Evolutionary conservation across 1,140 invertebrate species (phyloP).

Genomic region (Lethocerus indicus): DNA sequence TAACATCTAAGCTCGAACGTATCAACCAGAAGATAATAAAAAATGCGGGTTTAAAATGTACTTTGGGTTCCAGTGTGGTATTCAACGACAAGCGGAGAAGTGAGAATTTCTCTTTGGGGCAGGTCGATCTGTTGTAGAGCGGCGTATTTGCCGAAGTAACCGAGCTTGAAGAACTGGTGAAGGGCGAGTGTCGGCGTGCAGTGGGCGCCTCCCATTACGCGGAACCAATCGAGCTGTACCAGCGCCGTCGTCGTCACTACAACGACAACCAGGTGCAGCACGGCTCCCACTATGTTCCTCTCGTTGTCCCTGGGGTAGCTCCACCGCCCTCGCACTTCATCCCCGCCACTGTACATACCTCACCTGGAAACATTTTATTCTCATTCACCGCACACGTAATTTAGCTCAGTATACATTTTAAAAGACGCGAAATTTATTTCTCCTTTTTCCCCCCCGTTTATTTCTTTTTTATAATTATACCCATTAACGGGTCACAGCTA

Average conservation of each 20-base stretch:
- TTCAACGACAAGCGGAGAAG: conserved; percentile 5
- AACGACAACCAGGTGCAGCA: conserved; percentile 31
- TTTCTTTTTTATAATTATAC: too few relatives aligned
- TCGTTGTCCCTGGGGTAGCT: conserved; percentile 22
- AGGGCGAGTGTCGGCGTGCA: conserved; percentile 30
- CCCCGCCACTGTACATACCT: too few relatives aligned
- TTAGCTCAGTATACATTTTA: too few relatives aligned
- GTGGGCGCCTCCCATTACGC: conserved; percentile 27
- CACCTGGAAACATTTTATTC: too few relatives aligned
- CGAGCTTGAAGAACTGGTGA: conserved; percentile 26
- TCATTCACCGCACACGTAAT: too few relatives aligned
- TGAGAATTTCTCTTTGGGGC: conserved; percentile 5
- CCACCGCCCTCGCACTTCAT: conserved; percentile 13
- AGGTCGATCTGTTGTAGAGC: conserved; percentile 5
- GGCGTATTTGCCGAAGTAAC: conserved; percentile 14
- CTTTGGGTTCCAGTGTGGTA: conserved; percentile 12
- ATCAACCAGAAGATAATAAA: too few relatives aligned
- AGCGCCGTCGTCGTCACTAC: conserved; percentile 30
- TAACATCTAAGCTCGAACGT: too few relatives aligned
- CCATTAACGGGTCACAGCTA: too few relatives aligned
- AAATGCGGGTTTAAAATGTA: too few relatives aligned
- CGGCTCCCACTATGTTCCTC: conserved; percentile 31
- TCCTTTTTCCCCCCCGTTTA: too few relatives aligned
- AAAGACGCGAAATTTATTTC: too few relatives aligned
- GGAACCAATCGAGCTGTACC: conserved; percentile 33